A percentile compares a stretch with the other conserved stretches of the same genome.
phyloP scores from a whole-genome alignment of 2,888 invertebrate genomes.

The Apamea monoglypha region DNA sequence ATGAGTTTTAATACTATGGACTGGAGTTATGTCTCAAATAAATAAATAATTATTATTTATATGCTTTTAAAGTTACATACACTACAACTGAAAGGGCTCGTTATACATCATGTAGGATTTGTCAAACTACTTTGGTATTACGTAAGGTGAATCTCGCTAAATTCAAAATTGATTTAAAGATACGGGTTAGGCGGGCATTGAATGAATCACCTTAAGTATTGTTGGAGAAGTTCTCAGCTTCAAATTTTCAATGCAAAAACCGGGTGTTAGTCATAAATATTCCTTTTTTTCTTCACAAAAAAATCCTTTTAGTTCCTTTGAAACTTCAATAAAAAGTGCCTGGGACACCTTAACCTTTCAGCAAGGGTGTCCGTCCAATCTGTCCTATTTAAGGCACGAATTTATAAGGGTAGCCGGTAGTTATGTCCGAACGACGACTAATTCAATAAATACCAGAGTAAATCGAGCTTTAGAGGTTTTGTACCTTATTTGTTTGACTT shows the following conservation, averaged over 20 bases:
- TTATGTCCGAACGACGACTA: constrained; percentile 21
- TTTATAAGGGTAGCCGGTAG: constrained; percentile 48
- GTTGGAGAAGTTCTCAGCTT: background rate
- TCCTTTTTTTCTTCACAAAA: background rate
- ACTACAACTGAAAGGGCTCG: background rate
- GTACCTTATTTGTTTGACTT: constrained; percentile 25
- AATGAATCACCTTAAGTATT: background rate
- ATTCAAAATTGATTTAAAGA: too few species aligned
- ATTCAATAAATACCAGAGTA: constrained; percentile 55
- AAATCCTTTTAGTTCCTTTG: constrained; percentile 17
- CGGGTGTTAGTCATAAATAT: background rate
- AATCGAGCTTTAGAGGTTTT: constrained; percentile 34
- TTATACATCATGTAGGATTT: background rate
- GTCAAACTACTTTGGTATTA: background rate
- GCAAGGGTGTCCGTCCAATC: constrained; percentile 17
- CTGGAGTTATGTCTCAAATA: too few species aligned
- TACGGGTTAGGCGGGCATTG: background rate
- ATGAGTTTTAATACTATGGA: too few species aligned
- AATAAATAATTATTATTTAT: too few species aligned
- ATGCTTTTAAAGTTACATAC: background rate
- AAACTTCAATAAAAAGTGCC: constrained; percentile 29
- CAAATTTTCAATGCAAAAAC: background rate
- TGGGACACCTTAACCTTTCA: constrained; percentile 18
- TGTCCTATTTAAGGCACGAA: constrained; percentile 38
- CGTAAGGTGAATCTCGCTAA: background rate